Percentiles rank a stretch among this genome's conserved stretches.
Evolutionary conservation across 2,797 vertebrate genomes (phyloP).

Genomic region (Acropternis orthonyx): DNA sequence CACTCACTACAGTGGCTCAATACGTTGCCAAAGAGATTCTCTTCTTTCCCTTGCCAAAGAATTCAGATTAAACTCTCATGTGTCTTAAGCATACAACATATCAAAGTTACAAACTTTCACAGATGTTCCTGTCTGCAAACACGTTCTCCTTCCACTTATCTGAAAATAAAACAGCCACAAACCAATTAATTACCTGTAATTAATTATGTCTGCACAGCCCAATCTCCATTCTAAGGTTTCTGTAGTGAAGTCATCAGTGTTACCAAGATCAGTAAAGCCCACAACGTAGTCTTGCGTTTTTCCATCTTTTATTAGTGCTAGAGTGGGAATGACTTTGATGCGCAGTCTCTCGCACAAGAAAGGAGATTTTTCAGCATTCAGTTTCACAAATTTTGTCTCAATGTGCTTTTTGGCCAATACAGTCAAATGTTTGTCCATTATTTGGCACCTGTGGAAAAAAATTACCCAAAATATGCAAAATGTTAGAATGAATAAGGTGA

Average conservation of each 20-base stretch:
- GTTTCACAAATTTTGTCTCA: slow-evolving; percentile 96
- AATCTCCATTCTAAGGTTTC: slow-evolving; percentile 96
- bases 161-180: background rate
- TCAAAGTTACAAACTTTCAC: background rate
- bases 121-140: background rate
- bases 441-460: slow-evolving; percentile 84
- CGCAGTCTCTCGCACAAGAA: slow-evolving; percentile 92
- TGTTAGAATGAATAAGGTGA: background rate
- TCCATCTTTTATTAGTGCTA: slow-evolving; percentile 91
- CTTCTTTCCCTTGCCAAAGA: background rate
- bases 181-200: slow-evolving; percentile 86
- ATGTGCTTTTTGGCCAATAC: slow-evolving; percentile 92
- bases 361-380: slow-evolving; percentile 95
- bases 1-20: background rate
- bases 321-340: slow-evolving; percentile 92
- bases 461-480: background rate
- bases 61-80: background rate
- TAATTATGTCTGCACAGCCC: slow-evolving; percentile 88
- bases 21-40: background rate
- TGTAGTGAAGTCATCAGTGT: slow-evolving; percentile 94
- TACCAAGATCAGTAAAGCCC: slow-evolving; percentile 92
- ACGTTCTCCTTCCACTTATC: slow-evolving; percentile 68
- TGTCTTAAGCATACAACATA: background rate
- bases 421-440: slow-evolving; percentile 91
- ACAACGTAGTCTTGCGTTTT: slow-evolving; percentile 95